Evolutionary conservation across 2,797 vertebrate species (phyloP), one percentile per base, ranked within the genome.

Genomic region (Hydrolagus colliei): DNA sequence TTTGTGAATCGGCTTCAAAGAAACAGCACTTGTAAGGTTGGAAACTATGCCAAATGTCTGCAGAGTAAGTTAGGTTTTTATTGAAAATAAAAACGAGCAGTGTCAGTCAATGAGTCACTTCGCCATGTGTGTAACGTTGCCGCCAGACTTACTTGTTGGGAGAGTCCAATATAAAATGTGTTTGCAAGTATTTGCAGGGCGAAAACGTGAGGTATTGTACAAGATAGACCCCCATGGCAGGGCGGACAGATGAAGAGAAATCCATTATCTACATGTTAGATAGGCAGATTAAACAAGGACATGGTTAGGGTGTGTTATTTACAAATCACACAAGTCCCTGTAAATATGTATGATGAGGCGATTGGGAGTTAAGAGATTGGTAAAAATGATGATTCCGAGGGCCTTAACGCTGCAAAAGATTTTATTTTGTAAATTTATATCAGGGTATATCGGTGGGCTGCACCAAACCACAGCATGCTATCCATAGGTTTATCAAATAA

Each of bases 71-170:
- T 63, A 41, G 10, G 9, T 41, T 41, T 41, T 41, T 84, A 52
- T 71, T 68, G 65, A 16, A 84, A 71, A 68, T 41, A 35, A 41
- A 68, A 84, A 84, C 71, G 65, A 67, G 16, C 65, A 10, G n/a
- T 71, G 79, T 84, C 63, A 68, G 32, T 82, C 79, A 71, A 18
- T 41, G 65, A 71, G 79, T 41, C 32, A 52, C 71, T 68, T 71
- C 68, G 13, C 16, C 3, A 14, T 71, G 67, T 41, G 67, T 84
- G 16, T 52, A 84, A 9, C 9, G 32, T 71, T 84, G 79, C 27
- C 65, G 65, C 79, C 79, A 71, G 32, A 67, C 11, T 35, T 84
- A 67, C 79, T n/a, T 84, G 71, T 84, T n/a, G 32, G 79, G 68
- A 41, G 65, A 52, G 65, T 7, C 32, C n/a, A 20, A 20, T 20